phyloP scores from a whole-genome alignment of 2,888 invertebrate species.

The Zootermopsis nevadensis region DNA sequence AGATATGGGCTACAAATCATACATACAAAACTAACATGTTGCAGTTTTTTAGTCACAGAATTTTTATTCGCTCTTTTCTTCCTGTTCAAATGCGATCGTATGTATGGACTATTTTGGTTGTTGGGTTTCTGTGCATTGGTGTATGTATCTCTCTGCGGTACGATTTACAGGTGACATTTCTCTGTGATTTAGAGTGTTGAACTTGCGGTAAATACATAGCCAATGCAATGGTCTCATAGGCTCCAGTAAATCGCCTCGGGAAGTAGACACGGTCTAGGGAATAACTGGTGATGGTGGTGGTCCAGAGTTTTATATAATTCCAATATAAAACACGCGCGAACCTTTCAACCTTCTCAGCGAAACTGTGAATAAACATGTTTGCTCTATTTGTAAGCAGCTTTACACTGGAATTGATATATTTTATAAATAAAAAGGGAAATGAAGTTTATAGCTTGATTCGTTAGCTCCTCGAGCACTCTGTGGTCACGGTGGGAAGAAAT shows the following conservation, averaged over 20 bases:
- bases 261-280: neutral
- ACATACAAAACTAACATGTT: neutral
- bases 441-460: too few species aligned
- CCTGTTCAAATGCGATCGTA: slow-evolving; percentile 5
- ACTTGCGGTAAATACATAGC: slow-evolving; percentile 4
- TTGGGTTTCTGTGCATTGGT: neutral
- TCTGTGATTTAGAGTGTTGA: slow-evolving; percentile 28
- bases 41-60: neutral
- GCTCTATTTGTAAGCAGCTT: neutral
- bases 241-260: slow-evolving; percentile 12
- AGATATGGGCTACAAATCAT: neutral
- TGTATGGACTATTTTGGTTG: slow-evolving; percentile 9
- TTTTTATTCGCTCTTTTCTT: slow-evolving; percentile 6
- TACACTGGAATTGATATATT: neutral
- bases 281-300: neutral
- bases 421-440: too few species aligned
- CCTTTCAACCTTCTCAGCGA: too few species aligned
- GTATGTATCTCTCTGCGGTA: neutral
- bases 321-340: neutral
- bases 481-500: too few species aligned
- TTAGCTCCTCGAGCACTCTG: too few species aligned
- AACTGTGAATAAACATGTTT: neutral
- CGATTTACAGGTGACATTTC: slow-evolving; percentile 32
- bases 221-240: neutral
- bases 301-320: neutral